Conservation (phyloP, 64 coral and sea anemone species). For the Anthopleura sola region DNA sequence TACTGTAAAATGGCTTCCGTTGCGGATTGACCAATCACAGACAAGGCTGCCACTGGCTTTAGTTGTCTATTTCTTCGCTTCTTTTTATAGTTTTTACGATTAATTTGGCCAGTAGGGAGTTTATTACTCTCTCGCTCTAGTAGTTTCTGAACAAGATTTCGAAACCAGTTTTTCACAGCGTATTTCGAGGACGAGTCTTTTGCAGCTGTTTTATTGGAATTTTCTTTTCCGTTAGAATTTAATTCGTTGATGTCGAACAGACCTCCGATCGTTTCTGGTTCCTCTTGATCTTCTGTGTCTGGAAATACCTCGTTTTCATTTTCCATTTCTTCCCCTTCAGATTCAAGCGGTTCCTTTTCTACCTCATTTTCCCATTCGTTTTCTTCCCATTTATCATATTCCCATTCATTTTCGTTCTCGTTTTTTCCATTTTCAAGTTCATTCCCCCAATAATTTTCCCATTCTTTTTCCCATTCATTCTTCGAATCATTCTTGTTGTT, state of each 20-base stretch:
- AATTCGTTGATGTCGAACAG: background rate
- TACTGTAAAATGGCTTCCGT: conserved; percentile 52
- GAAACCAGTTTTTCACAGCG: background rate
- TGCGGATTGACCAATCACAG: conserved; percentile 63
- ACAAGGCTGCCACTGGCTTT: conserved; percentile 59
- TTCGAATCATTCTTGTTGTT: background rate
- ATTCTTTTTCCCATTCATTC: background rate
- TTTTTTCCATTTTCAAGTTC: background rate
- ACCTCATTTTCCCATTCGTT: background rate
- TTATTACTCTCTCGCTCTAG: background rate
- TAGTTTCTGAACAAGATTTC: background rate
- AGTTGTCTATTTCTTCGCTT: background rate
- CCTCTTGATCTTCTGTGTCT: background rate
- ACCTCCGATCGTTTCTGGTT: background rate
- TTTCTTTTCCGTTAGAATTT: background rate
- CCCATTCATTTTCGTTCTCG: background rate
- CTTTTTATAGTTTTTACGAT: conserved; percentile 23
- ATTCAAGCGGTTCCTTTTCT: background rate
- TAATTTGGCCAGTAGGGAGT: background rate
- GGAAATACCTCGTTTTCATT: background rate
- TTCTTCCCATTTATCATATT: background rate
- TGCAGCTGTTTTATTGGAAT: background rate
- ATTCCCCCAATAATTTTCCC: background rate
- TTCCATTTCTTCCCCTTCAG: background rate
- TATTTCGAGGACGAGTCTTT: background rate